Conservation (phyloP, 2,113 vertebrate species). For the Notothenia rossii region DNA sequence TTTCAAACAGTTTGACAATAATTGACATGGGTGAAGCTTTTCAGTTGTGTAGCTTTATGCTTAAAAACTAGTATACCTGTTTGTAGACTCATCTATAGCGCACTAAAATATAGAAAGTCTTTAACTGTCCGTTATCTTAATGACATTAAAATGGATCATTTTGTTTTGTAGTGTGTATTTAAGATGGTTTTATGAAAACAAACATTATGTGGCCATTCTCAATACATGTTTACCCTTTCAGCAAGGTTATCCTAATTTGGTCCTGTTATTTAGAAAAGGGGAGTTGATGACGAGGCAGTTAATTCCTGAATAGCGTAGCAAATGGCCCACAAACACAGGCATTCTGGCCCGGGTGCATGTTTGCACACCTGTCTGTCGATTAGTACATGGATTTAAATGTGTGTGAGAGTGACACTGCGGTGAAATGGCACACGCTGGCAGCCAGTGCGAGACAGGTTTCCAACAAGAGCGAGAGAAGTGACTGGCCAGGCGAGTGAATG, state of each 20-base stretch:
- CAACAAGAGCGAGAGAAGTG: slow-evolving; percentile 39
- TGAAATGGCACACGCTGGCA: slow-evolving; percentile 42
- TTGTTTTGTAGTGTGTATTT: background rate
- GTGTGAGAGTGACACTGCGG: background rate
- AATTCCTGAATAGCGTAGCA: background rate
- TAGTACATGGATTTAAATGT: background rate
- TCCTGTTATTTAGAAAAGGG: background rate
- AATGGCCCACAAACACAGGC: too few species aligned
- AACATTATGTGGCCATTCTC: too few species aligned
- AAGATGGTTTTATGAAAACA: too few species aligned
- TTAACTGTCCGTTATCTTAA: background rate
- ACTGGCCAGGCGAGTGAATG: slow-evolving; percentile 43
- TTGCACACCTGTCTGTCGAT: slow-evolving; percentile 34
- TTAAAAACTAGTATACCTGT: too few species aligned
- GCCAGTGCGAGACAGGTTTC: slow-evolving; percentile 50
- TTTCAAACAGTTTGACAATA: too few species aligned
- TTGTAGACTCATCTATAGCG: too few species aligned
- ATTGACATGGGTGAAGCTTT: too few species aligned
- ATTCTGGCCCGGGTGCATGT: too few species aligned
- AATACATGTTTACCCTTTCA: too few species aligned
- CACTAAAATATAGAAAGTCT: too few species aligned
- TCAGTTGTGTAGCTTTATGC: too few species aligned
- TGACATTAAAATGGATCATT: too few species aligned
- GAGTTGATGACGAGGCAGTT: background rate
- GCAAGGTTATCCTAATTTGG: background rate